Evolutionary conservation across 2,888 invertebrate genomes (phyloP), one percentile per base, ranked within the genome.

Genomic region (Drosophila putrida): DNA sequence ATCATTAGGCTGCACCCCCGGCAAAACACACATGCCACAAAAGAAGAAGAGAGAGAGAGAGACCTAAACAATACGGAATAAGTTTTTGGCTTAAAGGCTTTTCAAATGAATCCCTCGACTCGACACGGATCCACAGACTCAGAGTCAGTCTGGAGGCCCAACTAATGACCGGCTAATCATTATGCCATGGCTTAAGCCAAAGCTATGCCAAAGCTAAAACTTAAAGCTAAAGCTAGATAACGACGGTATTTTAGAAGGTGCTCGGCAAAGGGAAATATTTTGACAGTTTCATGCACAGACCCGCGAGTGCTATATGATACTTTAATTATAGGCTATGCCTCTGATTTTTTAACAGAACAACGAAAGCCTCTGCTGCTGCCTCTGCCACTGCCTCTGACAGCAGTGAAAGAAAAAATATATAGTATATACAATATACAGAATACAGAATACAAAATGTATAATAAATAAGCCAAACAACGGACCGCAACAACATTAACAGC

Each of bases 271-370:
- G 69, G 77, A 88, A 86, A 86, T 88, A 81, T 88, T 88, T 85
- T 85, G 85, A 85, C 85, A 85, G 85, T 87, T 83, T 83, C 80
- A 82, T 87, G 87, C 87, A 53, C 80, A 81, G 82, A 72, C 83
- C 88, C 84, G 80, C 83, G 83, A 83, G 87, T 88, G 84, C 87
- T 88, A 82, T 81, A 82, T 88, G 87, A 85, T 85, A 88, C 85
- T 87, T 88, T 85, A 85, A 88, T 85, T 88, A 85, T 85, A 84
- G 87, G 67, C 69, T 73, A 55, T 39, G 46, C 58, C 58, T 65
- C 20, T 72, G 86, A 73, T 82, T 82, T 81, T 82, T 82, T 80
- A 82, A 81, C 80, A 82, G 81, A 75, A 75, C 81, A 82, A 69
- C 71, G 43, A 75, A 69, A 74, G 65, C 25, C 43, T 43, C 41